phyloP scores from a whole-genome alignment of 2,797 vertebrate genomes.

The Nannoperca obscura region DNA sequence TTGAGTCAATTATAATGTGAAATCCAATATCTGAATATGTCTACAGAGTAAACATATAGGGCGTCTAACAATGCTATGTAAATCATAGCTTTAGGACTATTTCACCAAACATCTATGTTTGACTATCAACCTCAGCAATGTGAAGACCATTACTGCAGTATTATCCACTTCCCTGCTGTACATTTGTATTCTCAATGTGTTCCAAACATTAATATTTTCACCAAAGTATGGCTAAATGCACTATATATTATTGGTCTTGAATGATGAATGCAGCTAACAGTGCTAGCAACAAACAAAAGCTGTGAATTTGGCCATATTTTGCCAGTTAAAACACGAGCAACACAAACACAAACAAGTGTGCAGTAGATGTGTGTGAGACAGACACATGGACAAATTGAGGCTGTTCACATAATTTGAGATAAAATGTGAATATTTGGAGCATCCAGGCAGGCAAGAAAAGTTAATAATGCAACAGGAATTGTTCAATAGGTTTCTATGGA shows the following conservation, averaged over 20 bases:
- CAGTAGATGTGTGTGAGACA: neutral
- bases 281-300: neutral
- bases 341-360: neutral
- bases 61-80: neutral
- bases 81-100: neutral
- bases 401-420: neutral
- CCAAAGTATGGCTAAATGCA: neutral
- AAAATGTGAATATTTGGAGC: neutral
- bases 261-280: neutral
- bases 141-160: neutral
- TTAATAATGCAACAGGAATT: neutral
- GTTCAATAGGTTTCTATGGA: neutral
- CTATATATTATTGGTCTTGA: neutral
- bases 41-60: neutral
- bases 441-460: neutral
- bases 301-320: neutral
- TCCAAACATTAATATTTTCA: neutral
- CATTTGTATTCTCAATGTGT: neutral
- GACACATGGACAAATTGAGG: neutral
- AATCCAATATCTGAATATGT: neutral
- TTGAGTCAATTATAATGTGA: neutral
- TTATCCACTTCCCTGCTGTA: neutral
- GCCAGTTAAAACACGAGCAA: no score
- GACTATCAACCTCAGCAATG: neutral
- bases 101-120: neutral